Conservation (phyloP, 2,888 invertebrate genomes). For the Keiferia lycopersicella region DNA sequence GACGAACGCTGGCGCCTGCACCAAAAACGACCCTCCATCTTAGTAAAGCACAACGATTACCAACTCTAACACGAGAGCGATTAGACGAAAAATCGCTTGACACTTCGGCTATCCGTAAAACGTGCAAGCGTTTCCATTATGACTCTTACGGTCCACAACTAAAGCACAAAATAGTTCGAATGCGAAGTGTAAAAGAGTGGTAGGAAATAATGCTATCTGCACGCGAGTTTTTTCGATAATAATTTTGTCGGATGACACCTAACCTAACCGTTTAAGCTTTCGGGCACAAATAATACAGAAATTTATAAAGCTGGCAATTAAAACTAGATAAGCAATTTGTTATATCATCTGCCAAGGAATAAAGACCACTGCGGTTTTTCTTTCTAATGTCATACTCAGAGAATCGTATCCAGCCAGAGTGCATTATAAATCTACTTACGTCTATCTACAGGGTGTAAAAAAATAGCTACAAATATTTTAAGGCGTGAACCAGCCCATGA, state of each 20-base stretch:
- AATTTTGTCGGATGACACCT: slow-evolving; percentile 49
- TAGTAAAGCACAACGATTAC: slow-evolving; percentile 41
- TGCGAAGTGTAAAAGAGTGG: slow-evolving; percentile 27
- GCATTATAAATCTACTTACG: no score
- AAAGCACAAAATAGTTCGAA: slow-evolving; percentile 9
- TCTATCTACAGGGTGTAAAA: no score
- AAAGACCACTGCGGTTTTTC: no score
- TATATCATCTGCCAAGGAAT: not conserved
- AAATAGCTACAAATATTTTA: no score
- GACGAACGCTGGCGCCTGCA: slow-evolving; percentile 61
- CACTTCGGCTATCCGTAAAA: slow-evolving; percentile 25
- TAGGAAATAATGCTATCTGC: slow-evolving; percentile 49
- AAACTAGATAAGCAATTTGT: slow-evolving; percentile 12
- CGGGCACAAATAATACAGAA: slow-evolving; percentile 39
- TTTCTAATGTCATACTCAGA: no score
- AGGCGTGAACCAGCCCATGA: no score
- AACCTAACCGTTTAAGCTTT: slow-evolving; percentile 42
- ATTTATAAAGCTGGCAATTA: slow-evolving; percentile 23
- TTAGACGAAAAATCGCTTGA: slow-evolving; percentile 44
- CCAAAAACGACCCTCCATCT: slow-evolving; percentile 36
- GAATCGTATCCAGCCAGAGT: no score
- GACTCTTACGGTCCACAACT: not conserved
- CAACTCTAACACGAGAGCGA: slow-evolving; percentile 41
- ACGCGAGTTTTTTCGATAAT: slow-evolving; percentile 51
- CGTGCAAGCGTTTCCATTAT: not conserved